Evolutionary conservation across 2,113 vertebrate species (phyloP), one percentile per base, ranked within the genome.

Genomic region (Macrotis lagotis): DNA sequence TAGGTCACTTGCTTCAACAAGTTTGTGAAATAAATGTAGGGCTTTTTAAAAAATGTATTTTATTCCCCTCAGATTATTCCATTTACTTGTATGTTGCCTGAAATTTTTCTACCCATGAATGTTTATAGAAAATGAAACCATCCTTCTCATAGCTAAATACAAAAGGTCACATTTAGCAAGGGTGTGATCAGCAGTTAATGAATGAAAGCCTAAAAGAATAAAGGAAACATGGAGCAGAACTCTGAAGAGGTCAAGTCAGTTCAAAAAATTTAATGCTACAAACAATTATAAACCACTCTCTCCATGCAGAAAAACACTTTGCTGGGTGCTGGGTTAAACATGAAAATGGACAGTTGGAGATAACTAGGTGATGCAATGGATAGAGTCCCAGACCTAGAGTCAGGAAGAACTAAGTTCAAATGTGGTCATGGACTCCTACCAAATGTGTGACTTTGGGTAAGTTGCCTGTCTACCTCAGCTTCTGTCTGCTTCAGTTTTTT

Each of bases 201-300:
- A 97, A 94, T 0, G 25, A 96, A 93, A 93, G 91, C 66, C 19
- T n/a, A n/a, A 94, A 97, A 95, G 92, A 96, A 88, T 83, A 24
- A 49, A 95, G 91, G 53, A 96, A 95, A 96, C 91, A 51, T 16
- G 88, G 93, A 96, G 94, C 94, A 89, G 51, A 93, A 92, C 31
- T 6, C 0, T 92, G 66, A 74, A 44, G 37, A 74, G 37, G 66
- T 74, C 37, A 44, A 74, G n/a, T 74, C 66, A 44, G 9, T 74
- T 44, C 37, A 74, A 74, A 14, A 74, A 44, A 44, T 74, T 44
- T 74, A 37, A 44, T 74, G 16, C 37, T 74, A 74, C 66, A n/a
- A 74, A 74, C 1, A 74, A 74, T 74, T n/a, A 44, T 74, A 74
- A 44, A 74, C 66, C 19, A 74, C 22, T 22, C 66, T n/a, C 7